Conservation (phyloP, 2,888 invertebrate genomes). For the Drosophila falleni region DNA sequence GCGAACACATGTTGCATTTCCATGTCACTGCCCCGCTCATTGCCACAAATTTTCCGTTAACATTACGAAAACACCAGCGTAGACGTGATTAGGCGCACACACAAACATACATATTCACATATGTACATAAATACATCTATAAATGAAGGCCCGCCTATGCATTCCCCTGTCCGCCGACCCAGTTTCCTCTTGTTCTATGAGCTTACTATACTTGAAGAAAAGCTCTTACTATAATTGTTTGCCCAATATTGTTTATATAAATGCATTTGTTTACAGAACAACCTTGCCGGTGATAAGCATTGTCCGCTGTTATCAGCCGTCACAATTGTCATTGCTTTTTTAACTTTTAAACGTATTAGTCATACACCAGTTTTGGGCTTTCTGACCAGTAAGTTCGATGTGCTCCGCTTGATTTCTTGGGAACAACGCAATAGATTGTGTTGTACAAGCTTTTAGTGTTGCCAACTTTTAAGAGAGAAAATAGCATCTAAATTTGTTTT, state of each 20-base stretch:
- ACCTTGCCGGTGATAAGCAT: slow-evolving; percentile 56
- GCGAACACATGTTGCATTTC: slow-evolving; percentile 49
- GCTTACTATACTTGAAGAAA: slow-evolving; percentile 23
- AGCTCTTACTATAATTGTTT: slow-evolving; percentile 37
- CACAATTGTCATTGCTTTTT: slow-evolving; percentile 6
- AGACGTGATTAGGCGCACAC: slow-evolving; percentile 39
- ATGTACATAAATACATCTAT: background rate
- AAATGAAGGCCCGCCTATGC: slow-evolving; percentile 34
- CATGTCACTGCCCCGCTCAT: slow-evolving; percentile 46
- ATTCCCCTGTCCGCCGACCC: slow-evolving; percentile 37
- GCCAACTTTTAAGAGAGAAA: too few relatives aligned
- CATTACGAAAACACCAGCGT: slow-evolving; percentile 21
- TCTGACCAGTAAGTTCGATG: slow-evolving; percentile 31
- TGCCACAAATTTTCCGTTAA: slow-evolving; percentile 62
- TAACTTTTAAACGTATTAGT: slow-evolving; percentile 27
- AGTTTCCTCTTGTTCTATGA: slow-evolving; percentile 29
- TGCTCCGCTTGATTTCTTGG: slow-evolving; percentile 21
- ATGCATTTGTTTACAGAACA: slow-evolving; percentile 20
- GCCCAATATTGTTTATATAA: slow-evolving; percentile 36
- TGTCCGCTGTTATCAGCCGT: slow-evolving; percentile 36
- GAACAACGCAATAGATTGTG: slow-evolving; percentile 32
- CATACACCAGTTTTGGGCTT: slow-evolving; percentile 26
- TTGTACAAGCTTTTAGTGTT: slow-evolving; percentile 25
- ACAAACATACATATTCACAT: background rate
- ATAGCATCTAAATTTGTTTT: too few relatives aligned